phyloP scores from a whole-genome alignment of 2,888 invertebrate genomes.

The Hydriomena furcata region DNA sequence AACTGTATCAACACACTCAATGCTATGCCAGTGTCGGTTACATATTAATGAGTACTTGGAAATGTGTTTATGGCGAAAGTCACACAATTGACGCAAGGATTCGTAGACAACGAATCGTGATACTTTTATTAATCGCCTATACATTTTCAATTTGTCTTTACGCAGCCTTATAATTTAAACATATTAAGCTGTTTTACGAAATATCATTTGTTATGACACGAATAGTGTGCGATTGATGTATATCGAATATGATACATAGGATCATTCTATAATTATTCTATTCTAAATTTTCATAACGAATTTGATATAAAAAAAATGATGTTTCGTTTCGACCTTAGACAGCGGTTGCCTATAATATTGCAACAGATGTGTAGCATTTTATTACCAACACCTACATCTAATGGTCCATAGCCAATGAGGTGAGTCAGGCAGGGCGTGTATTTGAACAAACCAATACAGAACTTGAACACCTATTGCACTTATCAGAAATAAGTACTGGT shows the following conservation, averaged over 20 bases:
- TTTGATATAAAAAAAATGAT: slow-evolving; percentile 17
- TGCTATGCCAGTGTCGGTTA: slow-evolving; percentile 24
- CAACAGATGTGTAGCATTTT: slow-evolving; percentile 28
- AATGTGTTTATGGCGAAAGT: slow-evolving; percentile 30
- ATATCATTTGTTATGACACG: not conserved
- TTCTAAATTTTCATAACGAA: slow-evolving; percentile 11
- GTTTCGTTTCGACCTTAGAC: slow-evolving; percentile 36
- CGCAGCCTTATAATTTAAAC: not conserved
- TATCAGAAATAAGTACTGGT: not conserved
- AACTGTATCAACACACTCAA: slow-evolving; percentile 29
- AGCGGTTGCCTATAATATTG: slow-evolving; percentile 20
- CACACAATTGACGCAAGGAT: slow-evolving; percentile 23
- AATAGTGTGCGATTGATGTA: not conserved
- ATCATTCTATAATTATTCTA: too few relatives aligned
- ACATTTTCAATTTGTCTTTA: slow-evolving; percentile 1
- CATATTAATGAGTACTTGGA: slow-evolving; percentile 34
- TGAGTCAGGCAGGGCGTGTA: slow-evolving; percentile 25
- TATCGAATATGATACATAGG: too few relatives aligned
- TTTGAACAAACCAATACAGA: slow-evolving; percentile 4
- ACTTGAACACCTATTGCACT: not conserved
- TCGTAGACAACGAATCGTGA: slow-evolving; percentile 23
- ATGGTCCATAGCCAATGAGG: slow-evolving; percentile 24
- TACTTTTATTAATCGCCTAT: slow-evolving; percentile 18
- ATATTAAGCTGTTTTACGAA: not conserved
- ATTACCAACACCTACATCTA: slow-evolving; percentile 27